Conservation (phyloP, 2,888 invertebrate species). For the Tribolium freemani region DNA sequence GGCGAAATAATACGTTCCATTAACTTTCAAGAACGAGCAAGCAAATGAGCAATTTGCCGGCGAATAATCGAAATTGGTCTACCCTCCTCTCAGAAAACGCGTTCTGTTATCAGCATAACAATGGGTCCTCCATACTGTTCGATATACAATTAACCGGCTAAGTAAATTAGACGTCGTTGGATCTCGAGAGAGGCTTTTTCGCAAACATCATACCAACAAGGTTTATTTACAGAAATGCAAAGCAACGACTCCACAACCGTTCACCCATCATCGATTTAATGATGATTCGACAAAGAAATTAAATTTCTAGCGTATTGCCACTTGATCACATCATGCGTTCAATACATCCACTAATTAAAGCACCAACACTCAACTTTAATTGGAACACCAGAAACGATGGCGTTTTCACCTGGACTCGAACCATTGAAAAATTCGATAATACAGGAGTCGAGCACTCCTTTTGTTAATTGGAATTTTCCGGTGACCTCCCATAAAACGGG, state of each 20-base stretch:
- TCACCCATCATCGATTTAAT: conserved; percentile 32
- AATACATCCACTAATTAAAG: conserved; percentile 40
- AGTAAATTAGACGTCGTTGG: conserved; percentile 35
- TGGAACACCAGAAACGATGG: conserved; percentile 29
- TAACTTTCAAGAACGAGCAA: conserved; percentile 41
- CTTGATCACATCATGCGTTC: conserved; percentile 38
- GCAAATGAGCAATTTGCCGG: conserved; percentile 46
- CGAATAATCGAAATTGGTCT: conserved; percentile 45
- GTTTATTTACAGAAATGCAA: too few relatives aligned
- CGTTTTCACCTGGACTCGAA: conserved; percentile 15
- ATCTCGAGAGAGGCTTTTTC: conserved; percentile 12
- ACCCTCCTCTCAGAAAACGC: conserved; percentile 39
- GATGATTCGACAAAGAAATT: conserved; percentile 37
- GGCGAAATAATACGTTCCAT: conserved; percentile 45
- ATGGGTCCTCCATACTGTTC: conserved; percentile 40
- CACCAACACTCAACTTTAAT: conserved; percentile 38
- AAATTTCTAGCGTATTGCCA: conserved; percentile 35
- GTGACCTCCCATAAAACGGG: neutral
- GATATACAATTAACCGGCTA: conserved; percentile 41
- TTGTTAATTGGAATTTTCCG: conserved; percentile 23
- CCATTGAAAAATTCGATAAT: conserved; percentile 7
- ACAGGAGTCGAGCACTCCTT: conserved; percentile 20
- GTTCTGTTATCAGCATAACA: conserved; percentile 46
- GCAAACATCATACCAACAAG: conserved; percentile 6
- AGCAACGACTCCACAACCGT: too few relatives aligned